phyloP scores from a whole-genome alignment of 2,797 vertebrate species.

The Silurus lanzhouensis region DNA sequence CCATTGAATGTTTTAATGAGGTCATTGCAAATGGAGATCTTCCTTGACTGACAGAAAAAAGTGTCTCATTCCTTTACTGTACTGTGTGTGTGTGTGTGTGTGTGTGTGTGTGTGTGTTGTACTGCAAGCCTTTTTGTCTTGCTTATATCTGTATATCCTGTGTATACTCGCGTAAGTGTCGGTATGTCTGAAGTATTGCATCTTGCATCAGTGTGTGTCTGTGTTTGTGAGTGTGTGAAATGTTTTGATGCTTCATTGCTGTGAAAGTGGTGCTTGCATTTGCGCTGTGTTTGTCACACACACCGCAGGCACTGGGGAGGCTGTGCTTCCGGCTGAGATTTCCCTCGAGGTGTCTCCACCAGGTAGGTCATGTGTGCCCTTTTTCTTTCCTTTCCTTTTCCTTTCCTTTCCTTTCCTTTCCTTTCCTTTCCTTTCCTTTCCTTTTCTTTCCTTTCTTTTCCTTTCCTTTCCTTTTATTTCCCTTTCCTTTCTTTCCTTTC shows the following conservation, averaged over 20 bases:
- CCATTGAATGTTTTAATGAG: not conserved
- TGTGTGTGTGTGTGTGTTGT: constrained; percentile 28
- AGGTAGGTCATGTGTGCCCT: constrained; percentile 72
- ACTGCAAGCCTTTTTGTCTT: constrained; percentile 27
- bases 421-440: not conserved
- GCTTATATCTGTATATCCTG: constrained; percentile 3
- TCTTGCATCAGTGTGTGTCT: constrained; percentile 32
- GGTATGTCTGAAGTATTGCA: constrained; percentile 47
- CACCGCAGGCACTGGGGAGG: constrained; percentile 73
- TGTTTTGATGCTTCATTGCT: constrained; percentile 62
- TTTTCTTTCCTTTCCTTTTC: not conserved
- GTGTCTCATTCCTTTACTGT: constrained; percentile 26
- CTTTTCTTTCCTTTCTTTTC: not conserved
- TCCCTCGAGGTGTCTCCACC: constrained; percentile 76
- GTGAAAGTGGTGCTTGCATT: constrained; percentile 73
- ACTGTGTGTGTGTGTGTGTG: constrained; percentile 35
- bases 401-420: too few species aligned
- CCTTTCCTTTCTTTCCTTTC: not conserved
- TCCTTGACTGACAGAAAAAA: constrained; percentile 5
- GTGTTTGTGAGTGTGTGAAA: constrained; percentile 27
- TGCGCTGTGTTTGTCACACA: constrained; percentile 77
- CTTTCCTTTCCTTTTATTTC: too few species aligned
- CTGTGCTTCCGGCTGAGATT: constrained; percentile 71
- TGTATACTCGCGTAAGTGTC: constrained; percentile 17
- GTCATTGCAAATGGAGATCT: constrained; percentile 16